phyloP scores from a whole-genome alignment of 2,113 vertebrate species.

The Lagopus muta region DNA sequence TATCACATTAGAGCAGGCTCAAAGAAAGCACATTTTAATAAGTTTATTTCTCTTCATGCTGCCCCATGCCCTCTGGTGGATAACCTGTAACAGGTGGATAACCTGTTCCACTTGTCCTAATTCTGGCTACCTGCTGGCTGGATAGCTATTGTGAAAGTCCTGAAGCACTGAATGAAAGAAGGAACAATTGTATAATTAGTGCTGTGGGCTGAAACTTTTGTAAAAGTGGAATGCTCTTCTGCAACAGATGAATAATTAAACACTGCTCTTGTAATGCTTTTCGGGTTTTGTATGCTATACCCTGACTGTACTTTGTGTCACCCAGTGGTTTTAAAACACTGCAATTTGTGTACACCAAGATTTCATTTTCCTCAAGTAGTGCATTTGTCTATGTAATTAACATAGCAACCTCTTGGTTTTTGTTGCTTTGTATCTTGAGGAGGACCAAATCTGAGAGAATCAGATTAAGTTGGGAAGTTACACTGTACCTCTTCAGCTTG shows the following conservation, averaged over 20 bases:
- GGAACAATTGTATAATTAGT: not conserved
- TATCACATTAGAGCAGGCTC: not conserved
- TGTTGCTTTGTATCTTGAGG: not conserved
- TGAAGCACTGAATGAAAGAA: not conserved
- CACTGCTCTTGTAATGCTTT: not conserved
- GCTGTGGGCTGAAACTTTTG: not conserved
- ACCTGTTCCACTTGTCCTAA: not conserved
- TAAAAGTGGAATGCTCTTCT: not conserved
- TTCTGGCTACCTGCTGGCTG: not conserved
- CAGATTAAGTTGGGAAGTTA: not conserved
- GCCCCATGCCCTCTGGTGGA: not conserved
- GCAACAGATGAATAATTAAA: conserved; percentile 1
- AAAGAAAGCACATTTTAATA: not conserved
- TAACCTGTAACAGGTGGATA: not conserved
- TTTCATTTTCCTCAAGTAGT: not conserved
- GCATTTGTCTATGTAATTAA: not conserved
- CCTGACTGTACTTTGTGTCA: not conserved
- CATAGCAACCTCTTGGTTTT: not conserved
- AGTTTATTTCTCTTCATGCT: not conserved
- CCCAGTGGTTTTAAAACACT: not conserved
- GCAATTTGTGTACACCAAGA: not conserved
- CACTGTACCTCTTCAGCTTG: not conserved
- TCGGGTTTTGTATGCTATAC: not conserved
- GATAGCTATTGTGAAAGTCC: not conserved
- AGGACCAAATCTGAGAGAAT: not conserved